Conservation (phyloP, 2,888 invertebrate genomes). For the Axea sp. region DNA sequence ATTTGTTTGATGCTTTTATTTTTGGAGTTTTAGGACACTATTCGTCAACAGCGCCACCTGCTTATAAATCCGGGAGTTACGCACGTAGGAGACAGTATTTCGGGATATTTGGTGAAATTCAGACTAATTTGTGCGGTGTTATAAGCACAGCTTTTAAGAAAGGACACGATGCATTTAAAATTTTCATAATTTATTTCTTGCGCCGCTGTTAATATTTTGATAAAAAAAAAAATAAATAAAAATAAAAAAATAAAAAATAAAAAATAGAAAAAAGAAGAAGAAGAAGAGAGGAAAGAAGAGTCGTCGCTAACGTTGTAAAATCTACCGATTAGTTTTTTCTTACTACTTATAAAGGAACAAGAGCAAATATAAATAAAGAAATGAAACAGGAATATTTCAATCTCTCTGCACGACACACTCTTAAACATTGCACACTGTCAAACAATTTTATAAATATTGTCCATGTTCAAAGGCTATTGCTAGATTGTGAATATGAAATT, state of each 20-base stretch:
- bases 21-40: conserved; percentile 18
- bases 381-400: conserved; percentile 14
- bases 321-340: conserved; percentile 13
- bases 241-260: neutral
- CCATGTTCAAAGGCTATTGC: conserved; percentile 63
- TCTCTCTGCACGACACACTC: conserved; percentile 48
- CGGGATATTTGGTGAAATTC: too few relatives aligned
- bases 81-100: conserved; percentile 39
- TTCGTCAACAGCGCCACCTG: conserved; percentile 8
- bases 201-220: neutral
- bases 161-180: too few relatives aligned
- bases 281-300: too few relatives aligned
- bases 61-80: conserved; percentile 9
- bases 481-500: conserved; percentile 62
- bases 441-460: conserved; percentile 63
- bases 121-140: conserved; percentile 5
- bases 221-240: neutral
- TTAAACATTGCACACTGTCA: conserved; percentile 56
- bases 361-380: conserved; percentile 1
- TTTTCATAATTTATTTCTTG: conserved; percentile 1
- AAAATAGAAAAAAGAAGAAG: too few relatives aligned
- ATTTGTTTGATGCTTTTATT: conserved; percentile 52
- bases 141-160: too few relatives aligned
- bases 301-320: conserved; percentile 12
- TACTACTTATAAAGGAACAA: conserved; percentile 12